Evolutionary conservation across 2,797 vertebrate genomes (phyloP).

Genomic region (Cuniculus paca): DNA sequence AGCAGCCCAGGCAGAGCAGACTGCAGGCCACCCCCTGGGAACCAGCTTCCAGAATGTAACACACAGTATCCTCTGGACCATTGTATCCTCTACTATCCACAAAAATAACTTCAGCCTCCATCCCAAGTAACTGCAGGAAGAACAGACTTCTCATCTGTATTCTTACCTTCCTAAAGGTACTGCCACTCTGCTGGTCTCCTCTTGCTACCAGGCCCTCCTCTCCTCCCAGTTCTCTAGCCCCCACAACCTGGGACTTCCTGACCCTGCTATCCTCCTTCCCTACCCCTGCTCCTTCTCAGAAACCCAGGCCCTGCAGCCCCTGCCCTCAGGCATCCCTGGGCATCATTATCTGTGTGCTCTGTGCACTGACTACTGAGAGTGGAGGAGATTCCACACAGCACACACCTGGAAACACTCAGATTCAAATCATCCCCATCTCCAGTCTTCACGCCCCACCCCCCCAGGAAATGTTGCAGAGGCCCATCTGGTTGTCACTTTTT

Average conservation of each 20-base stretch:
- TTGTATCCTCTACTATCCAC: neutral
- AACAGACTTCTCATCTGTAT: neutral
- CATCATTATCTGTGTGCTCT: neutral
- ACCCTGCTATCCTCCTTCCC: rapidly evolving
- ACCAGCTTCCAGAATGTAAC: neutral
- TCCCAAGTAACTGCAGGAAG: neutral
- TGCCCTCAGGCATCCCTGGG: neutral
- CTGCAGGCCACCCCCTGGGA: neutral
- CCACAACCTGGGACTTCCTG: neutral
- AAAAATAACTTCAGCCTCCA: neutral
- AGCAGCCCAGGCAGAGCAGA: neutral
- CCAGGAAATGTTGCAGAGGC: neutral
- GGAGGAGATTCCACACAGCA: neutral
- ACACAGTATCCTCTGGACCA: neutral
- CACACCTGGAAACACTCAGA: neutral
- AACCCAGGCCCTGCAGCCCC: neutral
- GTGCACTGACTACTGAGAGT: neutral
- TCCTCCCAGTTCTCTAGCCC: neutral
- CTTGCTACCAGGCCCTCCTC: neutral
- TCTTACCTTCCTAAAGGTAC: neutral
- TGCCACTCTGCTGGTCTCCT: neutral
- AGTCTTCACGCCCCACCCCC: neutral
- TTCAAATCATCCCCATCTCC: neutral
- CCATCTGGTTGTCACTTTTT: neutral
- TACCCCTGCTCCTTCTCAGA: neutral